Conservation (phyloP, 2,888 invertebrate species). For the Eupithecia abbreviata region DNA sequence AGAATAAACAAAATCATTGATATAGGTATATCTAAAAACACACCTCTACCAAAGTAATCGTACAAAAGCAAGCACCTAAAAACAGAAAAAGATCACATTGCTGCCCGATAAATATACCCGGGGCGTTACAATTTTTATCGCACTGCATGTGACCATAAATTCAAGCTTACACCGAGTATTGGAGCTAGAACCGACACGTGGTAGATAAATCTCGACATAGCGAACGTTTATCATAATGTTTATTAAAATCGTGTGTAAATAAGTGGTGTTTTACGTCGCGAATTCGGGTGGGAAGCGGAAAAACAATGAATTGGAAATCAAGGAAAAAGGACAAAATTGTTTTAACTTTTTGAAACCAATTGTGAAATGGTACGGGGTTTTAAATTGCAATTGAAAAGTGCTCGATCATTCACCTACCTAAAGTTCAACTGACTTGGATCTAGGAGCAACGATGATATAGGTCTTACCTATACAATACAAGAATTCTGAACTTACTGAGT, state of each 20-base stretch:
- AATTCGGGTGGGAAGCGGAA: not conserved
- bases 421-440: too few relatives aligned
- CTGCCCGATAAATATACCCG: conserved; percentile 63
- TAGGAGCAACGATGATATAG: too few relatives aligned
- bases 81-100: conserved; percentile 50
- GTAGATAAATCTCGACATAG: conserved; percentile 63
- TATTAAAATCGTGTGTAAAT: conserved; percentile 36
- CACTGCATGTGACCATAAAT: conserved; percentile 71
- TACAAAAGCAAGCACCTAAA: conserved; percentile 41
- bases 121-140: conserved; percentile 77
- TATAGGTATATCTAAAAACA: not conserved
- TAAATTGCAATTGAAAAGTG: not conserved
- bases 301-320: not conserved
- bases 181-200: conserved; percentile 62
- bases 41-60: conserved; percentile 3
- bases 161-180: conserved; percentile 69
- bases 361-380: not conserved
- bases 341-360: not conserved
- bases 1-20: too few relatives aligned
- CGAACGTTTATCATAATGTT: conserved; percentile 49
- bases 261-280: not conserved
- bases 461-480: too few relatives aligned
- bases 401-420: not conserved
- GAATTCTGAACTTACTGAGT: too few relatives aligned
- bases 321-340: not conserved